phyloP scores from a whole-genome alignment of 2,888 invertebrate genomes.

The Philopedon plagiatum region DNA sequence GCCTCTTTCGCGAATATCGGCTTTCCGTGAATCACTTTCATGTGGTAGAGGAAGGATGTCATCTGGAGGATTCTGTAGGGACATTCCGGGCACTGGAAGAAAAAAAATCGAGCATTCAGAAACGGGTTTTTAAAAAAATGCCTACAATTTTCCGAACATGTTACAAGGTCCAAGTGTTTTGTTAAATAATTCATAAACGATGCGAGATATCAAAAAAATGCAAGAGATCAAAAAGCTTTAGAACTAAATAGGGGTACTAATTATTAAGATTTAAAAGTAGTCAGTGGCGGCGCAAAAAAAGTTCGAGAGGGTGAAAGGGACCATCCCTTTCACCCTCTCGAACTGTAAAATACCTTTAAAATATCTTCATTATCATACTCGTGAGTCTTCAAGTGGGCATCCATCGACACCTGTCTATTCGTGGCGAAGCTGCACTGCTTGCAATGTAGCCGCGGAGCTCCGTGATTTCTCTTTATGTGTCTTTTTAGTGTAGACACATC shows the following conservation, averaged over 20 bases:
- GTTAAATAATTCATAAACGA: too few species aligned
- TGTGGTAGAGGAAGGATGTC: conserved; percentile 43
- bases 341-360: conserved; percentile 30
- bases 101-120: too few species aligned
- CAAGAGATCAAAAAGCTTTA: too few species aligned
- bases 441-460: conserved; percentile 37
- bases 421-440: conserved; percentile 42
- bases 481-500: conserved; percentile 39
- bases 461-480: conserved; percentile 47
- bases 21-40: conserved; percentile 34
- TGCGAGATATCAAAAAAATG: too few species aligned
- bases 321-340: too few species aligned
- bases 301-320: too few species aligned
- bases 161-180: too few species aligned
- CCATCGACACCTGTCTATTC: conserved; percentile 41
- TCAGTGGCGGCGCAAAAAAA: too few species aligned
- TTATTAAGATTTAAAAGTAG: too few species aligned
- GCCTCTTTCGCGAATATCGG: conserved; percentile 25
- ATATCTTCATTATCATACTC: conserved; percentile 27
- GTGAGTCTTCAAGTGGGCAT: conserved; percentile 43
- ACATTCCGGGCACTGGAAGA: conserved; percentile 46
- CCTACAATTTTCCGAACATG: too few species aligned
- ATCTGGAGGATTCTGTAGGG: conserved; percentile 40
- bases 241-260: too few species aligned
- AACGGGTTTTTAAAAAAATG: too few species aligned